Evolutionary conservation across 2,113 vertebrate genomes (phyloP).

Genomic region (Ivindomyrus marchei): DNA sequence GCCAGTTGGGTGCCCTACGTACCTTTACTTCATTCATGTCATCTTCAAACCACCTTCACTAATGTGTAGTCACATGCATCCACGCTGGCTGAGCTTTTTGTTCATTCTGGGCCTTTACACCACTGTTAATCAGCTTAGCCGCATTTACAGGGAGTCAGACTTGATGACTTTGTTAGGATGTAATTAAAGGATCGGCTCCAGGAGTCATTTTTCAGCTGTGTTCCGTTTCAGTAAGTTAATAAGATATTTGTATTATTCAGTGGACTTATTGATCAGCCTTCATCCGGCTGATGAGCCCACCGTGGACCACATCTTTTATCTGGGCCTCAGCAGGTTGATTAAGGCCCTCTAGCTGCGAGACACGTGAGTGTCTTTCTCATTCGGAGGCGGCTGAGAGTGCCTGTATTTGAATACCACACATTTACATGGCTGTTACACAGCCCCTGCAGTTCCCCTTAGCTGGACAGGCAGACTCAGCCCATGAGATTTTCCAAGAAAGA

Average conservation of each 20-base stretch:
- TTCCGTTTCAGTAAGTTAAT: background rate
- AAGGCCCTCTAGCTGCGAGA: background rate
- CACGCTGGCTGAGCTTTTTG: background rate
- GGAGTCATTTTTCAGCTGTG: background rate
- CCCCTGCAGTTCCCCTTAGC: background rate
- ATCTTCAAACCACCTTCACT: background rate
- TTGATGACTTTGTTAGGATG: constrained; percentile 2
- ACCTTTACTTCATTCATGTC: background rate
- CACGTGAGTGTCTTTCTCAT: background rate
- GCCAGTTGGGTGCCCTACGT: background rate
- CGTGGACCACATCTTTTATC: background rate
- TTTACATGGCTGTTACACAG: background rate
- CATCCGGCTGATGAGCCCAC: background rate
- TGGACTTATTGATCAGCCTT: background rate
- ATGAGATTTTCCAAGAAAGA: background rate
- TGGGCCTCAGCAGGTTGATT: background rate
- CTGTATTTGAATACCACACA: background rate
- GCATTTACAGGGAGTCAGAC: background rate
- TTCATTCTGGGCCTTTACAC: background rate
- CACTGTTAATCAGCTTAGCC: background rate
- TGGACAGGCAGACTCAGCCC: background rate
- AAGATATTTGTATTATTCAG: constrained; percentile 3
- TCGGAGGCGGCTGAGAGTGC: background rate
- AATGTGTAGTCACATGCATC: background rate
- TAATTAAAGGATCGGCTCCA: background rate